Evolutionary conservation across 2,888 invertebrate species (phyloP), one percentile per base, ranked within the genome.

Genomic region (Perizoma flavofasciatum): DNA sequence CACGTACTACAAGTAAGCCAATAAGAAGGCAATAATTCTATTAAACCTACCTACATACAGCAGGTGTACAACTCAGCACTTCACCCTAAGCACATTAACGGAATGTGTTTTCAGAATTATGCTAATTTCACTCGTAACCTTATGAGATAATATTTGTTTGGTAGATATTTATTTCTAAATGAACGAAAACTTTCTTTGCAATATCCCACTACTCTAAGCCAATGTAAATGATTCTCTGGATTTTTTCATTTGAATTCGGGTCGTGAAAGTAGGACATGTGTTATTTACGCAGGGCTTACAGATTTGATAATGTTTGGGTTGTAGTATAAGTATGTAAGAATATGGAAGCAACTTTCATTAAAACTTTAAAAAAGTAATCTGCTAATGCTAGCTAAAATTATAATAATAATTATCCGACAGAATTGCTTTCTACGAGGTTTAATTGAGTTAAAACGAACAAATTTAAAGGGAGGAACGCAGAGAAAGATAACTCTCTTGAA

Each of bases 241-340:
- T 85, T 83, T 81, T 79, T 76, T 71, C 71, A 81, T 85, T 82
- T 79, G 78, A 78, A 83, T 83, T 79, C 80, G 68, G 72, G 58
- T 67, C 71, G 69, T 63, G 74, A 68, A 80, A 78, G 65, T 75
- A 73, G 81, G 73, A 72, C 82, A 77, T 79, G 78, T 78, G 77
- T 70, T 76, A 74, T 73, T 72, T 75, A 73, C 71, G 71, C 66
- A 69, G 66, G 70, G 67, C 75, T 65, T 72, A 68, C 70, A 71
- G 75, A 72, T 78, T 75, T 74, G 63, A 63, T 59, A 66, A 49
- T 69, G 64, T 68, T 61, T 49, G 62, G 62, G 49, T 63, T 65
- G 53, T 46, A 48, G 44, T 39, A 63, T 53, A 5, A 37, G 7
- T 37, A 37, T 6, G 47, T 1, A 40, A 22, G 53, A 60, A 55